Evolutionary conservation across 2,888 invertebrate species (phyloP), one percentile per base, ranked within the genome.

Genomic region (Cantharis lateralis): DNA sequence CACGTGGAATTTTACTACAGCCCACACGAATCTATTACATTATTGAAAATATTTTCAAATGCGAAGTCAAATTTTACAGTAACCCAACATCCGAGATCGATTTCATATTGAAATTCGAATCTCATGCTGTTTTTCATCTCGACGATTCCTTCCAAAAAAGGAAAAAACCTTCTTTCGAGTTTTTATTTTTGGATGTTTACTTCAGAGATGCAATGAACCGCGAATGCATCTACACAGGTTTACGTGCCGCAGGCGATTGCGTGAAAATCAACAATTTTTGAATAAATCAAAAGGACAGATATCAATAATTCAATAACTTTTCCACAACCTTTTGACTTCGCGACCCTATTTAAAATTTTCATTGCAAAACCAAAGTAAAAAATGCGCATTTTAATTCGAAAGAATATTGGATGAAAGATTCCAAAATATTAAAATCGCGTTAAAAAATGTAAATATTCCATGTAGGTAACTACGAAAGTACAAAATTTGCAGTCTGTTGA

Each of bases 1-100:
- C 77, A 77, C 77, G 77, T 77, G 77, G 77, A 77, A 74, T 70
- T 72, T 26, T 77, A 75, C 77, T 74, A 72, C 70, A 72, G n/a
- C 24, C 74, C 18, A 66, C 24, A 66, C 64, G 9, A 18, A 24
- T 20, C 64, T 66, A 66, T n/a, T 66, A 48, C 48, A 48, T 48
- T 48, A 48, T n/a, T n/a, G 48, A 48, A 48, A 48, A 48, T 48
- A 48, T 7, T 48, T 7, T 48, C n/a, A 48, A 48, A n/a, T 48
- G n/a, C 48, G 7, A 48, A 48, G 48, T 48, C n/a, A n/a, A 48
- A n/a, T 48, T n/a, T 32, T 48, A 48, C 7, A 48, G 32, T 32
- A 32, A 32, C 48, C 48, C 13, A 7, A n/a, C n/a, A 48, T n/a
- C 48, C 48, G 48, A 48, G 5, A 48, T 48, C 48, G 48, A 48